Base-by-base conservation (phyloP, 2,888 invertebrate species). In the Lamproptera curius region DNA sequence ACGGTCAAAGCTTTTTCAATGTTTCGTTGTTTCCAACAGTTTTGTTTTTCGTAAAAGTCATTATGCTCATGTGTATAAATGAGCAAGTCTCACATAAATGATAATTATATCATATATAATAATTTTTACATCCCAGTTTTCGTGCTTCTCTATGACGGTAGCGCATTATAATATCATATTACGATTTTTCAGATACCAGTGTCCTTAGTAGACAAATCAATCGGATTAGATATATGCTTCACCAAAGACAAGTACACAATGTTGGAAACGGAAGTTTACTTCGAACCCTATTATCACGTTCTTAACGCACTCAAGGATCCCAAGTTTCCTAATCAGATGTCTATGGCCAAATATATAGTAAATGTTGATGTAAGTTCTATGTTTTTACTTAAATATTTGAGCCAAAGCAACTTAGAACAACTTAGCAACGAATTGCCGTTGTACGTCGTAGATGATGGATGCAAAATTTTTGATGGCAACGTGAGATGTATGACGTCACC, bases 231-330 rank as follows among this genome's bases (percentile, higher is more conserved):
- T 36, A 50, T 79, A 1, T 58, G 52, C 31, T 64, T 65, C 26
- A 52, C 51, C 16, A 56, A 62, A 9, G 71, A 70, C 10, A 43
- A 46, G 1, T 84, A 76, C 57, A 70, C 89, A 0, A 93, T 96
- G 93, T 89, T 94, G 17, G 95, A 95, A 73, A 92, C 94, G 39
- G 91, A 91, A 52, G 92, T 93, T 0, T 96, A 93, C 71, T 95
- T 94, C 71, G 95, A 95, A 65, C 93, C 95, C 0, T 96, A 95
- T 67, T 85, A 89, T 51, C 92, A 94, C 58, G 92, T 94, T 0
- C 80, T 95, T 41, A 88, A 86, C 54, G 93, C 91, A 28, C 69
- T 96, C 16, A 90, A 93, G 65, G 77, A 79, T 3, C 88, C 92
- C 28, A 65, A 74, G 10, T 82, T 86, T 53, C 75, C 86, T 1